Evolutionary conservation across 2,888 invertebrate genomes (phyloP), one percentile per base, ranked within the genome.

Genomic region (Argyra leucocephala): DNA sequence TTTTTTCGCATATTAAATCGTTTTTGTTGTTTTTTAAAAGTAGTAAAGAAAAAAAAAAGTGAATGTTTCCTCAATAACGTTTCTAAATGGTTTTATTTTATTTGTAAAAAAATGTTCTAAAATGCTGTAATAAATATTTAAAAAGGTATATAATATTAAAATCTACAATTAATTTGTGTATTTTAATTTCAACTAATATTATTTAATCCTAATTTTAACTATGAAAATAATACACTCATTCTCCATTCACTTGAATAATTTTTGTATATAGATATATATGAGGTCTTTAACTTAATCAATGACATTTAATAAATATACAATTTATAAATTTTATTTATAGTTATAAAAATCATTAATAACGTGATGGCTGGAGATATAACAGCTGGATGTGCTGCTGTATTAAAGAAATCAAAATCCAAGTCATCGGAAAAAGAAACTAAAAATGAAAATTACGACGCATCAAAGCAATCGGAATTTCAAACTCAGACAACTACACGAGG

Each of bases 401-500:
- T 78, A n/a, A 79, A 77, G 67, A 75, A 74, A 70, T 76, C 76
- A 21, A 79, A 78, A 69, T 70, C 73, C 10, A 76, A 75, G 61
- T 57, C 64, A 31, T 64, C 58, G 22, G 24, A 68, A 71, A 57
- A 71, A 69, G 68, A 69, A 69, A 61, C 73, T 74, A 66, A 76
- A 74, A 64, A 76, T 76, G 74, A 67, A 58, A 66, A 70, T 66
- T 61, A 64, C n/a, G 66, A 65, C 9, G n/a, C 62, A 31, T 64
- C 61, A 63, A 65, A 57, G 26, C 60, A 68, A 65, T 37, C 67
- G 68, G 36, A 65, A 66, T 7, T 68, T 68, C 15, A 67, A 65
- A 15, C 72, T 64, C 65, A 64, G 66, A 68, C 67, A 58, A 80
- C 77, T 66, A 79, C 77, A 73, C 74, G 80, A n/a, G 77, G 88